Conservation (phyloP, 2,113 vertebrate species). For the Apteryx owenii region DNA sequence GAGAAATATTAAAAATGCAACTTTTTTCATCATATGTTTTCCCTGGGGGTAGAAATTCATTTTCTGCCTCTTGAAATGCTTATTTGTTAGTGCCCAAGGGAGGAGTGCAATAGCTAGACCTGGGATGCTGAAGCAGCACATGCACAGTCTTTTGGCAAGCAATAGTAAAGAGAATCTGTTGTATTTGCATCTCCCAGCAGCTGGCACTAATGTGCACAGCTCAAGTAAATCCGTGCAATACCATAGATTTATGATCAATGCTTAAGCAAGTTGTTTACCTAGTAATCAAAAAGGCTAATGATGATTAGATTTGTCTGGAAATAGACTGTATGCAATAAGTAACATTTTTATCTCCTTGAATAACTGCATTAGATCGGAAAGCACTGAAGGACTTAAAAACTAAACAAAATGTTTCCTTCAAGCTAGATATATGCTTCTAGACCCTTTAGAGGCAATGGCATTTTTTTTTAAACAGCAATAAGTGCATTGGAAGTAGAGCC, state of each 20-base stretch:
- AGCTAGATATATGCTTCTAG: not conserved
- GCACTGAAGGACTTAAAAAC: not conserved
- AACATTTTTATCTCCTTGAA: not conserved
- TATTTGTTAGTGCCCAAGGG: not conserved
- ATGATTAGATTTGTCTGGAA: conserved; percentile 18
- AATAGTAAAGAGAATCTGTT: not conserved
- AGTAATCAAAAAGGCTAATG: not conserved
- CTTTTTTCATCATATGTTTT: conserved; percentile 37
- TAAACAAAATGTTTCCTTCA: not conserved
- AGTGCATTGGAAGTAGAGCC: not conserved
- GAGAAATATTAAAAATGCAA: not conserved
- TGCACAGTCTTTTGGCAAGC: not conserved
- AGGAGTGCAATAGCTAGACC: conserved; percentile 12
- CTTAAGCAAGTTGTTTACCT: not conserved
- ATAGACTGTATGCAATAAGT: not conserved
- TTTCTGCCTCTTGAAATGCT: conserved; percentile 51
- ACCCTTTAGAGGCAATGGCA: not conserved
- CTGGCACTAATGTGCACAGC: not conserved
- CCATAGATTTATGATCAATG: not conserved
- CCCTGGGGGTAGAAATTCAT: conserved; percentile 52
- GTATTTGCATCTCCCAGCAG: not conserved
- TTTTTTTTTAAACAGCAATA: not conserved
- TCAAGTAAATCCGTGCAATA: not conserved
- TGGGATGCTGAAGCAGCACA: not conserved
- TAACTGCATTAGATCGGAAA: not conserved